Conservation (phyloP, 2,113 vertebrate genomes). For the Stercorarius parasiticus region DNA sequence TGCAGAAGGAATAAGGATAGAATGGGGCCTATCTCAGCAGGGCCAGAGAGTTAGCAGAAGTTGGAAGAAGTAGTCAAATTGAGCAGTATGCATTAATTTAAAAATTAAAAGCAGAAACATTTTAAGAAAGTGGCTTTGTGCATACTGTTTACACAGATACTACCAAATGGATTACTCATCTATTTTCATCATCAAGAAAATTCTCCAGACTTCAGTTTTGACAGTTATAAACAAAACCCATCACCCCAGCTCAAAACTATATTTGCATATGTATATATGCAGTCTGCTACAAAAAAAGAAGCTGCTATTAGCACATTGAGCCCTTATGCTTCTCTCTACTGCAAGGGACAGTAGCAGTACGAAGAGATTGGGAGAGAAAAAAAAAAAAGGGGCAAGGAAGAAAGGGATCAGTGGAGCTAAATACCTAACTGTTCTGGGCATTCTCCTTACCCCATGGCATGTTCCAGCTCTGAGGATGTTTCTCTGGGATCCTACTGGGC, state of each 20-base stretch:
- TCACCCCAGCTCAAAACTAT: not conserved
- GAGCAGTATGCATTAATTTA: slow-evolving; percentile 6
- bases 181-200: slow-evolving; percentile 30
- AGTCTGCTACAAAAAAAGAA: not conserved
- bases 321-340: not conserved
- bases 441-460: not conserved
- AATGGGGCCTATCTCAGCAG: not conserved
- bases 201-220: slow-evolving; percentile 34
- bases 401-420: not conserved
- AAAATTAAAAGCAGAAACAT: not conserved
- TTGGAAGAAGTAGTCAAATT: slow-evolving; percentile 16
- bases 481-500: not conserved
- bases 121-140: not conserved
- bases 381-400: not conserved
- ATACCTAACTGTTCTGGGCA: not conserved
- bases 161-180: slow-evolving; percentile 22
- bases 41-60: not conserved
- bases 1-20: not conserved
- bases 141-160: not conserved
- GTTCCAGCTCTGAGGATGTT: not conserved
- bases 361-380: not conserved
- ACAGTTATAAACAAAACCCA: slow-evolving; percentile 45
- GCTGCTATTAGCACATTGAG: not conserved
- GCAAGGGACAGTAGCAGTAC: not conserved
- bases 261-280: slow-evolving; percentile 1